These are phyloP conservation scores for Vidua chalybeata DNA, from an alignment of 2,113 vertebrate genomes.

Conservation along the genomic window DNA sequence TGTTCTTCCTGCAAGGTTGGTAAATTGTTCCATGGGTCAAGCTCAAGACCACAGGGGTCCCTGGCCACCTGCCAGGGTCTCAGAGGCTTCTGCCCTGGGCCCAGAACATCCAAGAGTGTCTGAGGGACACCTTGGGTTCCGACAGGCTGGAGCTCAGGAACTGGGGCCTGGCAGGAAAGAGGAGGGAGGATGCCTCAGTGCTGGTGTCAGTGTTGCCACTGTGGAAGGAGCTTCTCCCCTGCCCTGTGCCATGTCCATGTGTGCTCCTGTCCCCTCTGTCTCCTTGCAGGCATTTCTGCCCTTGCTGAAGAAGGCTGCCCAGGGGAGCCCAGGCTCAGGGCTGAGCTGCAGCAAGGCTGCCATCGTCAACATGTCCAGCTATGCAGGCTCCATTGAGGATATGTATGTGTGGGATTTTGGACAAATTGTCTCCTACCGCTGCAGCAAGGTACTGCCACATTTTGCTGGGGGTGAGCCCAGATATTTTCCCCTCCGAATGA, in stretches of 20 bases:
- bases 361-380: neutral
- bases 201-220: neutral
- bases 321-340: neutral
- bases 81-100: too few relatives aligned
- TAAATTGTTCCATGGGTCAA: too few relatives aligned
- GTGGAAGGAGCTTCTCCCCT: neutral
- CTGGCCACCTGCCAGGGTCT: too few relatives aligned
- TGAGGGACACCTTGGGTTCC: too few relatives aligned
- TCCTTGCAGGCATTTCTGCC: neutral
- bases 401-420: neutral
- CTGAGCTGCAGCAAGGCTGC: neutral
- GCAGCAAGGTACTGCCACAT: neutral
- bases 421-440: neutral
- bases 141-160: neutral
- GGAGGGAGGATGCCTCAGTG: fast-evolving
- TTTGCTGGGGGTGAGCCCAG: fast-evolving
- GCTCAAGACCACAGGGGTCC: too few relatives aligned
- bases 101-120: too few relatives aligned
- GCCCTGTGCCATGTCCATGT: neutral
- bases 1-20: too few relatives aligned
- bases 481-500: fast-evolving
- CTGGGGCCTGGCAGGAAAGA: neutral
- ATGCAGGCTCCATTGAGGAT: neutral
- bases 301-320: neutral
- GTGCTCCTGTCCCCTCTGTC: neutral